Base-by-base conservation (phyloP, 2,888 invertebrate genomes). In the Acanthacorydalis orientalis region DNA sequence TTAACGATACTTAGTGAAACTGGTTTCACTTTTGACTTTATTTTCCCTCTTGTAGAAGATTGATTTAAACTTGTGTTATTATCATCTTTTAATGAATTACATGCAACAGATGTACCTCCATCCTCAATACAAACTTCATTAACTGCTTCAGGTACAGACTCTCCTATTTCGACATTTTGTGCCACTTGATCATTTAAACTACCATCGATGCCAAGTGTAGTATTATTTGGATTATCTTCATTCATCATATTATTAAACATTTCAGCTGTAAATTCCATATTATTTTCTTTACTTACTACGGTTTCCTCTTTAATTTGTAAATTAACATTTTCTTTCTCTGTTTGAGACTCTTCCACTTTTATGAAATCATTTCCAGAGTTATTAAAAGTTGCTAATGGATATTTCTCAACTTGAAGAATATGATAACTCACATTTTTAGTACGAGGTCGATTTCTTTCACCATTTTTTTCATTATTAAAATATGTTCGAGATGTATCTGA, bases 361-460 rank as follows among this genome's bases (percentile, higher is more conserved):
- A 59, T 57, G n/a, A 60, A 58, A 40, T 59, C 59, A 8, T 56
- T 56, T 12, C 57, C 57, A 4, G 70, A 43, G 16, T 46, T 38
- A 16, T 41, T 64, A 54, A 76, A 75, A 11, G 70, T 74, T 2
- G 75, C 75, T 1, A 72, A 56, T 1, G 69, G 62, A 11, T 71
- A 53, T 55, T 73, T 73, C 44, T 69, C 66, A 33, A 69, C 65
- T 49, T 71, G 71, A 47, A 73, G 65, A 33, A 74, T 62, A 53
- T 75, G 75, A 58, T 74, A 74, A 55, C 71, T 73, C 1, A 79
- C 79, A 59, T 80, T 80, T 57, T 80, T 80, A 38, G 76, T 77
- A 48, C 78, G 64, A 1, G 79, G 75, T 9, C 74, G 59, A 34
- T 72, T 68, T 47, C 73, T 61, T 54, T 74, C 73, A 8, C 70